Conservation (phyloP, 2,113 vertebrate genomes). For the Coracopsis vasa region DNA sequence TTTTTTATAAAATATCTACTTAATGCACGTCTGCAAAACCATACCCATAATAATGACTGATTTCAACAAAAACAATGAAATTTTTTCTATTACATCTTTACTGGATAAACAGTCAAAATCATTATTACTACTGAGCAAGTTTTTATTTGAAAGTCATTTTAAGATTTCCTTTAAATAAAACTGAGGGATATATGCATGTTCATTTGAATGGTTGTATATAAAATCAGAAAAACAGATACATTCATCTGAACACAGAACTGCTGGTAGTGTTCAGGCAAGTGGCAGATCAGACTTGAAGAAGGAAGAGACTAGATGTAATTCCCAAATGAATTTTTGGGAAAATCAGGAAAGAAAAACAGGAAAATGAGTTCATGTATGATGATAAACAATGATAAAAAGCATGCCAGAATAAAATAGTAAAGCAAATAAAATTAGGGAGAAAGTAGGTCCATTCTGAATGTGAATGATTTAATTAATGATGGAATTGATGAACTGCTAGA, state of each 20-base stretch:
- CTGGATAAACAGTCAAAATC: background rate
- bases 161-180: background rate
- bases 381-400: background rate
- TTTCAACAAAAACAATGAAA: background rate
- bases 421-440: background rate
- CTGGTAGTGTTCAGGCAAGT: background rate
- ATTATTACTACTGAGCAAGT: background rate
- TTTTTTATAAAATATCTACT: background rate
- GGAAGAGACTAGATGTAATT: background rate
- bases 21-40: background rate
- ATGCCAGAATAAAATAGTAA: background rate
- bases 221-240: background rate
- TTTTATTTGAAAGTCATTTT: background rate
- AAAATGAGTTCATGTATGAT: background rate
- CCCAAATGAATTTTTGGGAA: background rate
- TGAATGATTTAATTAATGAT: constrained; percentile 8
- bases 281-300: background rate
- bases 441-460: constrained; percentile 39
- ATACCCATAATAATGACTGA: background rate
- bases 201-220: background rate
- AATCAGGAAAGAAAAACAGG: background rate
- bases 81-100: background rate
- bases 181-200: background rate
- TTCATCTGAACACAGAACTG: background rate
- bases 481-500: background rate